Evolutionary conservation across 2,113 vertebrate genomes (phyloP), one percentile per base, ranked within the genome.

Genomic region (Acrocephalus arundinaceus): DNA sequence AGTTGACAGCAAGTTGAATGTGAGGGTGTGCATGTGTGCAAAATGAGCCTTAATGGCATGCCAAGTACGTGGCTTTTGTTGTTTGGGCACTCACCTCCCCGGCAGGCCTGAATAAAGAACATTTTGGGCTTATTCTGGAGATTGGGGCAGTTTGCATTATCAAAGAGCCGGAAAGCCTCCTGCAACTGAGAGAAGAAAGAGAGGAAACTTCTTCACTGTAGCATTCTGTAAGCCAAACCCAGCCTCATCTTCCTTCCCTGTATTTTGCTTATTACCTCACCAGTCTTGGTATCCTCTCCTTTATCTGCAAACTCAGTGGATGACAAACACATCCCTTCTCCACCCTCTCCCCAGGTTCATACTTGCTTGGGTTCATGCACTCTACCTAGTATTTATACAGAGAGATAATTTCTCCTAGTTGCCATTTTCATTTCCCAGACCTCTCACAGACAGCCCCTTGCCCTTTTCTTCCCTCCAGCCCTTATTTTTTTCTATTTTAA

Each of bases 51-150:
- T 91, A 84, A 90, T 41, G 49, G 55, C 73, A 89, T 75, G 88
- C 83, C 76, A 92, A 75, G 61, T 49, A 71, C 24, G 27, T 45
- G 61, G 66, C 86, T 72, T 85, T 49, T 4, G 68, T 86, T 30
- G 51, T 31, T 57, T 9, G 15, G 37, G 80, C 54, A 98, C 98
- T 97, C 92, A 99, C 99, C 99, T 98, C 99, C 99, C 71, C 99
- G 98, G 96, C 99, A 99, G 85, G 99, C 99, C 97, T 99, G 99
- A 94, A 99, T 98, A 91, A 99, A 99, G 97, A 99, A 99, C 98
- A 99, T 99, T 96, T 99, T 99, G 12, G 99, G 99, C 93, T 99
- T 99, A 97, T 99, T 99, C 96, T 99, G 99, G 6, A 99, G 98
- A 89, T 97, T 97, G 6, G 99, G 98, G 96, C 99, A 99, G 97